phyloP scores from a whole-genome alignment of 1,140 invertebrate genomes.

The Lasioglossum baleicum region DNA sequence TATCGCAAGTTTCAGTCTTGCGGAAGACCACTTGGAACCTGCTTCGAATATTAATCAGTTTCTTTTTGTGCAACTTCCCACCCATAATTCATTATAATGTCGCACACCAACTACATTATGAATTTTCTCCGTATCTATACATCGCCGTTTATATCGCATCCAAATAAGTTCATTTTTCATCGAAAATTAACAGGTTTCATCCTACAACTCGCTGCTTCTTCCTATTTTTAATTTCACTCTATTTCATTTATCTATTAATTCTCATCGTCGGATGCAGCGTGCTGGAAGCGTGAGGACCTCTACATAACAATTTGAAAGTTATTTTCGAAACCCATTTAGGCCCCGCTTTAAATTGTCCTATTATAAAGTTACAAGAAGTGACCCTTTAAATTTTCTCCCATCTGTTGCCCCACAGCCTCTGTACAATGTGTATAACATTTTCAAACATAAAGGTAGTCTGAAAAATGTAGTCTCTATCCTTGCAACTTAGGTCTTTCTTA shows the following conservation, averaged over 20 bases:
- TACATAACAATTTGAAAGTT: no score
- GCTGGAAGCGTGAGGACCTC: no score
- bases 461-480: not conserved
- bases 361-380: not conserved
- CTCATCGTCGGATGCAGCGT: no score
- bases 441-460: not conserved
- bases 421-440: not conserved
- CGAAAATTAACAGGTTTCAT: not conserved
- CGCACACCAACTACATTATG: not conserved
- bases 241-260: no score
- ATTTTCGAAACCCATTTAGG: no score
- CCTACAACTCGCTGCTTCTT: not conserved
- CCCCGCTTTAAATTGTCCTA: no score
- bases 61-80: not conserved
- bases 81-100: conserved; percentile 17
- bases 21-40: conserved; percentile 30
- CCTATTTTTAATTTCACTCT: no score
- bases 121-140: not conserved
- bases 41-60: conserved; percentile 45
- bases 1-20: conserved; percentile 32
- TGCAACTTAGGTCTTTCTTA: not conserved
- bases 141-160: not conserved
- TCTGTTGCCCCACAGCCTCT: no score
- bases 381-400: not conserved
- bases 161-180: not conserved